Conservation (phyloP, 2,113 vertebrate genomes). For the Asarcornis scutulata region DNA sequence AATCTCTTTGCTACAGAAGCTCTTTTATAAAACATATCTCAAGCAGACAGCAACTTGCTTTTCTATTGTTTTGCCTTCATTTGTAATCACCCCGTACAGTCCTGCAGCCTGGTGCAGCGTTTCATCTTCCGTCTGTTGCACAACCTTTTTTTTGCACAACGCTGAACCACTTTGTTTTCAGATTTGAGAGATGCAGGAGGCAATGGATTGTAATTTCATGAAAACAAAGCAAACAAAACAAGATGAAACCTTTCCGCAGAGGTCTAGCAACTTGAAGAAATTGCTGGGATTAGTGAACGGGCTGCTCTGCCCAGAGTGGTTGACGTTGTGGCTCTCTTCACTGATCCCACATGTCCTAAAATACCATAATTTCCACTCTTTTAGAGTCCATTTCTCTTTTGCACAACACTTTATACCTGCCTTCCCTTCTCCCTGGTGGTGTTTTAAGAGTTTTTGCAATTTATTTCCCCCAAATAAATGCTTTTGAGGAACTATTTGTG, state of each 20-base stretch:
- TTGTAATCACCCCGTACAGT: slow-evolving; percentile 3
- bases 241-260: slow-evolving; percentile 20
- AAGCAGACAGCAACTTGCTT: slow-evolving; percentile 38
- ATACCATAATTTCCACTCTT: background rate
- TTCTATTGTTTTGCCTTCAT: slow-evolving; percentile 49
- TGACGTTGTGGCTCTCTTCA: background rate
- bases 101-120: background rate
- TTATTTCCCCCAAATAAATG: background rate
- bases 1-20: slow-evolving; percentile 35
- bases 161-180: slow-evolving; percentile 24
- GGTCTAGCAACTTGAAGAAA: background rate
- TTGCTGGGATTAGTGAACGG: background rate
- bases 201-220: slow-evolving; percentile 24
- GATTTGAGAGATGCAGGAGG: background rate
- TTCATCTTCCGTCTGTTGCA: slow-evolving; percentile 7
- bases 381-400: background rate
- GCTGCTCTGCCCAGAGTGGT: background rate
- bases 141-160: slow-evolving; percentile 22
- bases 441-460: background rate
- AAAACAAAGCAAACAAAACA: slow-evolving; percentile 21
- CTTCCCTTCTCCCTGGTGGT: background rate
- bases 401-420: background rate
- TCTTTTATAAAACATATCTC: slow-evolving; percentile 46
- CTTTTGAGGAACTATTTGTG: background rate
- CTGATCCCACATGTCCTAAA: slow-evolving; percentile 12